phyloP scores from a whole-genome alignment of 2,797 vertebrate genomes.

The Pithecia hirsuta region DNA sequence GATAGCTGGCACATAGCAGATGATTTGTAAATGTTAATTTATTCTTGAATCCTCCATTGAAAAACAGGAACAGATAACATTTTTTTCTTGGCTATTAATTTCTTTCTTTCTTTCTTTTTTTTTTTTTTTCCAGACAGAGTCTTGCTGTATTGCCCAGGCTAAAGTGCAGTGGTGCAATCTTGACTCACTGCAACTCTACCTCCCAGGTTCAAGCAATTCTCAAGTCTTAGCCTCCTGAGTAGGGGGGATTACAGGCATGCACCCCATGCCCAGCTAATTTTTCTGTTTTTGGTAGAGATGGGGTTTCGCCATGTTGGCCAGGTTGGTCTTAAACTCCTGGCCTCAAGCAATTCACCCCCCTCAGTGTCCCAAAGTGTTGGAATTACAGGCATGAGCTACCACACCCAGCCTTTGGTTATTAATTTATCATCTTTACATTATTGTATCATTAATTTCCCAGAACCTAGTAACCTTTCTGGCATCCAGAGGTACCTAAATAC shows the following conservation, averaged over 20 bases:
- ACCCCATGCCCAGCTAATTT: background rate
- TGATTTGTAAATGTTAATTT: slow-evolving; percentile 36
- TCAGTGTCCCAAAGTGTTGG: background rate
- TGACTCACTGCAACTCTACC: background rate
- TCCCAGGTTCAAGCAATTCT: background rate
- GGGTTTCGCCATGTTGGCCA: background rate
- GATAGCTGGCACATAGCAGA: background rate
- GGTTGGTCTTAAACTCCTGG: background rate
- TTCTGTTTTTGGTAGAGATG: background rate
- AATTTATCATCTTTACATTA: background rate
- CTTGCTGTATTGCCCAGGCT: background rate
- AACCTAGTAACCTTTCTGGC: background rate
- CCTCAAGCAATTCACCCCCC: background rate
- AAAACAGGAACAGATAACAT: background rate
- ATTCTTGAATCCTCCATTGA: background rate
- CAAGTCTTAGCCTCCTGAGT: background rate
- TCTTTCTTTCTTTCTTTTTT: background rate
- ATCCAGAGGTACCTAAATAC: background rate
- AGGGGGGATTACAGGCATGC: background rate
- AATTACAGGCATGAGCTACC: background rate
- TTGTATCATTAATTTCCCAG: background rate
- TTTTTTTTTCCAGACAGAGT: background rate
- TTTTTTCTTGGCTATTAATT: background rate
- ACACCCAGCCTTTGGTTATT: background rate
- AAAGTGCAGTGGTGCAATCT: background rate